These are phyloP conservation scores for Nematopogon swammerdamellus DNA, from an alignment of 2,888 invertebrate species.

Conservation along the genomic window DNA sequence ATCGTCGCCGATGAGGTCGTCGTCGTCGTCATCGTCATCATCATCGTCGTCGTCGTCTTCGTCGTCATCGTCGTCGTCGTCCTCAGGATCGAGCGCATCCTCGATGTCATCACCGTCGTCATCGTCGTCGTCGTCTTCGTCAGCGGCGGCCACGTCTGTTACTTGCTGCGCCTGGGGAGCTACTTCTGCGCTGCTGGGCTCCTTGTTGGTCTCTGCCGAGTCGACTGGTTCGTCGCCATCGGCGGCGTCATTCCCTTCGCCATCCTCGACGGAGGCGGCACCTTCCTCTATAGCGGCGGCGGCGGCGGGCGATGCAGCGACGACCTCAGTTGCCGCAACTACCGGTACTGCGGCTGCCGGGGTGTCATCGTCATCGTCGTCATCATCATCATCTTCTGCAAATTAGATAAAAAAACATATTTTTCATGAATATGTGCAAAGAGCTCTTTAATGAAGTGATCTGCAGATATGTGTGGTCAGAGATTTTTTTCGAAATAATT, in stretches of 20 bases:
- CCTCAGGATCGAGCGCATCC: slow-evolving; percentile 57
- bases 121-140: slow-evolving; percentile 55
- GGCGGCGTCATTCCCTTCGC: slow-evolving; percentile 18
- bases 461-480: no score
- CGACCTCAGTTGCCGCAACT: slow-evolving; percentile 37
- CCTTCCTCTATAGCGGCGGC: slow-evolving; percentile 25
- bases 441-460: neutral
- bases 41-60: slow-evolving; percentile 66
- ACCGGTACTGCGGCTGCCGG: slow-evolving; percentile 48
- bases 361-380: slow-evolving; percentile 61
- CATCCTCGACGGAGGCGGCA: slow-evolving; percentile 25
- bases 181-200: slow-evolving; percentile 40
- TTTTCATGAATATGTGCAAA: neutral
- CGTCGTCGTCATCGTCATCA: slow-evolving; percentile 63
- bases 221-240: slow-evolving; percentile 37
- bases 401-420: slow-evolving; percentile 5
- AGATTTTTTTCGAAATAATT: no score
- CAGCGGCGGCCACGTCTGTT: slow-evolving; percentile 24
- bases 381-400: slow-evolving; percentile 46
- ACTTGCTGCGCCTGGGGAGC: slow-evolving; percentile 26
- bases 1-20: slow-evolving; percentile 63
- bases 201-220: slow-evolving; percentile 34
- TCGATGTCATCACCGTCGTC: slow-evolving; percentile 58
- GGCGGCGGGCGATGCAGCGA: slow-evolving; percentile 32
- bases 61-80: slow-evolving; percentile 64